Percentiles rank a stretch among this genome's conserved stretches.
These are phyloP conservation scores for Amblyopsis rosae DNA, from an alignment of 2,113 vertebrate species.

Conservation along the genomic window DNA sequence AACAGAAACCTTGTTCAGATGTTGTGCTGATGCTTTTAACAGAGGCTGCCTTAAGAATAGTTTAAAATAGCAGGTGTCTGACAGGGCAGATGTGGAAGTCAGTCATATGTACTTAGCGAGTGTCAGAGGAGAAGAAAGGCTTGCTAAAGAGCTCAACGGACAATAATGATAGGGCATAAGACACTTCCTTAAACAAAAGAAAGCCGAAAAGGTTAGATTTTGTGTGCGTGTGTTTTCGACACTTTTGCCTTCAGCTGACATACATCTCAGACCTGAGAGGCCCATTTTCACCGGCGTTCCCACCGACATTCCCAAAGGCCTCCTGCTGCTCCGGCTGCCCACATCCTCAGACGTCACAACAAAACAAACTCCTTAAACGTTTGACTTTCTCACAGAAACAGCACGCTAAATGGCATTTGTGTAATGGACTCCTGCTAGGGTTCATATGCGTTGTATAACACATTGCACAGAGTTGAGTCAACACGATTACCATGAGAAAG, in stretches of 20 bases:
- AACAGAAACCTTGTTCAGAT: neutral
- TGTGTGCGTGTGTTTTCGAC: constrained; percentile 45
- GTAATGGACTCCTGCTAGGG: constrained; percentile 84
- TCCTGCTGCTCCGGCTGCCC: constrained; percentile 71
- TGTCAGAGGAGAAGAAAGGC: constrained; percentile 34
- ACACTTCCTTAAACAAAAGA: constrained; percentile 41
- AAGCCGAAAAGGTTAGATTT: constrained; percentile 48
- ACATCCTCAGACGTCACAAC: constrained; percentile 52
- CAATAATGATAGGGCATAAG: constrained; percentile 59
- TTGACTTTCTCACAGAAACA: constrained; percentile 85
- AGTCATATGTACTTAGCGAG: constrained; percentile 45
- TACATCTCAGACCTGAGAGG: constrained; percentile 71
- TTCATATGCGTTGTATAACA: constrained; percentile 83
- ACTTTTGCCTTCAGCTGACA: constrained; percentile 74
- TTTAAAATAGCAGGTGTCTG: neutral
- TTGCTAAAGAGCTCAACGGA: constrained; percentile 57
- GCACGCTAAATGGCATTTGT: constrained; percentile 81
- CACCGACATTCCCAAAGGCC: constrained; percentile 63
- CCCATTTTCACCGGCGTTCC: constrained; percentile 64
- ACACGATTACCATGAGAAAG: constrained; percentile 85
- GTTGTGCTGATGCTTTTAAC: neutral
- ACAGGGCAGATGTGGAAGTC: neutral
- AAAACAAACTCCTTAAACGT: constrained; percentile 76
- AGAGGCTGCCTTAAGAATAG: neutral
- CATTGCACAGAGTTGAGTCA: constrained; percentile 81